phyloP scores from a whole-genome alignment of 2,113 vertebrate species.

The Dromas ardeola region DNA sequence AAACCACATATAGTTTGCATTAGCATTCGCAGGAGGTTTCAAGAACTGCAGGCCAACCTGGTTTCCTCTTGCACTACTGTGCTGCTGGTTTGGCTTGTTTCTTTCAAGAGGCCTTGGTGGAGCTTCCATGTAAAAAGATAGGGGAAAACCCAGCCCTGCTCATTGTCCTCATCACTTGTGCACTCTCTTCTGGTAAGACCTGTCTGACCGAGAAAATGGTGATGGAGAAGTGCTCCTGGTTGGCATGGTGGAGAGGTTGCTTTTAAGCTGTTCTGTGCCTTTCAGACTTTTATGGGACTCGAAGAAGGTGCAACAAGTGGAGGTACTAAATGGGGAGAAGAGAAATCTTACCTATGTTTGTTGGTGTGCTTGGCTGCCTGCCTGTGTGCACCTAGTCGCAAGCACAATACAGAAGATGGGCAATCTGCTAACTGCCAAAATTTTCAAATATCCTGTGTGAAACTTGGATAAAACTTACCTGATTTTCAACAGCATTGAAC shows the following conservation, averaged over 20 bases:
- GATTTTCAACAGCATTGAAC: not conserved
- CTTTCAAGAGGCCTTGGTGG: not conserved
- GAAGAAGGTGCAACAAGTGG: not conserved
- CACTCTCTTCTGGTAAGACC: not conserved
- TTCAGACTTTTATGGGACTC: not conserved
- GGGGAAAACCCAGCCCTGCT: not conserved
- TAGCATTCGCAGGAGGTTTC: not conserved
- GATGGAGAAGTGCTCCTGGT: not conserved
- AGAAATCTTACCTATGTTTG: not conserved
- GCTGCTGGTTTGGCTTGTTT: not conserved
- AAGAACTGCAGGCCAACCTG: not conserved
- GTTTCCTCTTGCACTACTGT: not conserved
- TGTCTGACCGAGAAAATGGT: not conserved
- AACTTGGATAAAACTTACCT: not conserved
- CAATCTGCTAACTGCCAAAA: not conserved
- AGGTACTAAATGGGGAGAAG: not conserved
- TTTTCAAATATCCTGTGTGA: not conserved
- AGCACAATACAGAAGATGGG: not conserved
- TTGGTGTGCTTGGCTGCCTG: not conserved
- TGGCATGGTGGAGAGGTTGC: not conserved
- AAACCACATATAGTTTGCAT: not conserved
- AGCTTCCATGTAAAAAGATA: not conserved
- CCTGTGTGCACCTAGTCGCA: fast-evolving
- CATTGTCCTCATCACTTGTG: not conserved
- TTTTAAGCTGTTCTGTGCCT: not conserved